These are phyloP conservation scores for Vanessa atalanta DNA, from an alignment of 1,140 invertebrate species.

Conservation along the genomic window DNA sequence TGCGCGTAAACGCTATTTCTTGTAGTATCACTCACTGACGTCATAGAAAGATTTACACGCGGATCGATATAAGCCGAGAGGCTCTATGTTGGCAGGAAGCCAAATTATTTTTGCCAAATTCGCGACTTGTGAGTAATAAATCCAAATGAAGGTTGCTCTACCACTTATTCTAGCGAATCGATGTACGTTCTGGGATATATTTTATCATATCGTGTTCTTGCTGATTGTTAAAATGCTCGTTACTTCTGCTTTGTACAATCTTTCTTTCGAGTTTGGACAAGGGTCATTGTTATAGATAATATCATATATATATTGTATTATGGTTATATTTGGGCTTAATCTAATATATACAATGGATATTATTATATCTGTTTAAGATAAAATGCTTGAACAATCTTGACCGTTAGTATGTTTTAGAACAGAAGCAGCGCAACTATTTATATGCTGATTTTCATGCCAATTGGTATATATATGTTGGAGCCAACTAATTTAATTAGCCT, in stretches of 20 bases:
- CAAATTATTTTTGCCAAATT: slow-evolving; percentile 66
- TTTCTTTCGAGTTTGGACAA: slow-evolving; percentile 2
- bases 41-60: slow-evolving; percentile 22
- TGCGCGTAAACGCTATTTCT: slow-evolving; percentile 10
- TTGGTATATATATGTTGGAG: too few relatives aligned
- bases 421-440: too few relatives aligned
- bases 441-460: too few relatives aligned
- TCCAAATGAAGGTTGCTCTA: slow-evolving; percentile 42
- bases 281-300: neutral
- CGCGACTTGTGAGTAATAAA: slow-evolving; percentile 56
- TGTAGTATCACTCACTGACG: slow-evolving; percentile 12
- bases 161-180: slow-evolving; percentile 36
- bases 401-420: too few relatives aligned
- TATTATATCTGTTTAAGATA: too few relatives aligned
- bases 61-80: slow-evolving; percentile 46
- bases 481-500: too few relatives aligned
- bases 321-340: too few relatives aligned
- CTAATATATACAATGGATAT: too few relatives aligned
- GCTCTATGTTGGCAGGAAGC: slow-evolving; percentile 47
- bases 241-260: slow-evolving; percentile 19
- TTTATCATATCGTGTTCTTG: slow-evolving; percentile 32
- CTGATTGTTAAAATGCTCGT: slow-evolving; percentile 31
- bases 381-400: too few relatives aligned
- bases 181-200: slow-evolving; percentile 32
- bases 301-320: neutral